Evolutionary conservation across 2,888 invertebrate genomes (phyloP), one percentile per base, ranked within the genome.

Genomic region (Cephus pygmeus): DNA sequence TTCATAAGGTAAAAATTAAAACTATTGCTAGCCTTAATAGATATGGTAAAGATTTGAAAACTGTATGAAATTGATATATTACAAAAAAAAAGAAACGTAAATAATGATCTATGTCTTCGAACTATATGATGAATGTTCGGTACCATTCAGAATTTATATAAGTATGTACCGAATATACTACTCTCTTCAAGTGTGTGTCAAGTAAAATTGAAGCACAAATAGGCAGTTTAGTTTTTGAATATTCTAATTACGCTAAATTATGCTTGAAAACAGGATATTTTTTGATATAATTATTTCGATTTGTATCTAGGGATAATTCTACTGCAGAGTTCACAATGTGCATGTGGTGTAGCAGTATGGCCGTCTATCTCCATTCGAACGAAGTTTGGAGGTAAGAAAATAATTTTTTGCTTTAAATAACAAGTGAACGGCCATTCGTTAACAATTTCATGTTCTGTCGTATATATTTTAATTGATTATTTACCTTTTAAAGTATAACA

Each of bases 311-410:
- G 23, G 56, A 56, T 56, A 56, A 23, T 56, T 56, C 56, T 56
- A 56, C 23, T 56, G 56, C 56, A 23, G 23, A 23, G 56, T 23
- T 56, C 56, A 56, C 56, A 15, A 23, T 56, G 23, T 56, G 2
- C 2, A 56, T 56, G 56, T 56, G 2, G 9, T 23, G 56, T 56
- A 56, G 56, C 71, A 71, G 31, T 34, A 82, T 83, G 82, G 82
- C 82, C 80, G 85, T 81, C 79, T 80, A 77, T 81, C 81, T 75
- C 77, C 79, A 78, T 79, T 79, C 81, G 81, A 83, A 83, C 77
- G 81, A 80, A 81, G 78, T 84, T 82, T 82, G 80, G 79, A 84
- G 81, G 82, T 85, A 78, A 84, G 83, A 78, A 80, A 80, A 80
- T 76, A 56, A 76, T 36, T 69, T 31, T n/a, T n/a, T 79, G 71